phyloP scores from a whole-genome alignment of 2,113 vertebrate genomes.

The Chlorodrepanis virens region DNA sequence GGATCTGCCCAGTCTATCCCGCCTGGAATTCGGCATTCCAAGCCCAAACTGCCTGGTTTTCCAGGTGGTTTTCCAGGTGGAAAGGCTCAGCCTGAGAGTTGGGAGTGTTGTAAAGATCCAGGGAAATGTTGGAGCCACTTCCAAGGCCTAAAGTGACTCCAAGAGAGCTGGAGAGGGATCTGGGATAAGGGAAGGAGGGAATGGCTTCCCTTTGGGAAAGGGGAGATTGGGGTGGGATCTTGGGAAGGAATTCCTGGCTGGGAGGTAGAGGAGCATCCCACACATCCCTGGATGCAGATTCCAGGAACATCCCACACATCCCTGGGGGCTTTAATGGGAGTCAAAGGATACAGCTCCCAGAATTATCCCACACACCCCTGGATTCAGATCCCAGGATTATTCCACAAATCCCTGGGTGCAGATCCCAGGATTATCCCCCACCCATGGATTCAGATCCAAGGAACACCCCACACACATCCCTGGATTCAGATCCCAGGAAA shows the following conservation, averaged over 20 bases:
- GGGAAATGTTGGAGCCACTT: neutral
- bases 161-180: neutral
- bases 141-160: accelerated
- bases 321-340: neutral
- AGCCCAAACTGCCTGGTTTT: accelerated
- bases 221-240: neutral
- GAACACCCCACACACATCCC: accelerated
- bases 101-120: neutral
- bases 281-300: neutral
- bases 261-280: neutral
- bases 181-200: accelerated
- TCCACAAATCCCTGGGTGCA: neutral
- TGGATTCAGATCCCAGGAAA: no score
- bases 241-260: neutral
- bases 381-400: neutral
- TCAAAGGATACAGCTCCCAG: neutral
- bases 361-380: neutral
- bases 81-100: neutral
- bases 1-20: neutral
- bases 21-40: neutral
- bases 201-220: neutral
- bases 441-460: no score
- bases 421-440: neutral
- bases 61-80: neutral
- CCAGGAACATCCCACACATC: neutral